These are phyloP conservation scores for Crepidodera aurea DNA, from an alignment of 2,888 invertebrate genomes.

Conservation along the genomic window DNA sequence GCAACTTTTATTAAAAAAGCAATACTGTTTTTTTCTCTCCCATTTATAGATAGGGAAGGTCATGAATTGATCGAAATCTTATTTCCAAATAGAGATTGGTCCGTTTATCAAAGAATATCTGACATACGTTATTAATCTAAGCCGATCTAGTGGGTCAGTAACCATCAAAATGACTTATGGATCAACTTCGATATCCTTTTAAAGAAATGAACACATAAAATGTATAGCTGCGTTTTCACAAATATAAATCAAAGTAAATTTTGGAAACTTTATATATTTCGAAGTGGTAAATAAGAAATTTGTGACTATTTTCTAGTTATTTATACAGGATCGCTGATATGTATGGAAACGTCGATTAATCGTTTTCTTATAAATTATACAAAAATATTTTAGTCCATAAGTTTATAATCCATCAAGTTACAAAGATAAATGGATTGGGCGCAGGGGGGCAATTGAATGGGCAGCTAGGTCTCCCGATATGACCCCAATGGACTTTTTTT, in stretches of 20 bases:
- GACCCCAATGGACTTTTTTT: no score
- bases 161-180: conserved; percentile 25
- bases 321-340: no score
- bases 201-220: conserved; percentile 14
- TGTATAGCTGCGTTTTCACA: neutral
- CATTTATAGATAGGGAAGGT: neutral
- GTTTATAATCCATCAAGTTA: no score
- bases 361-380: neutral
- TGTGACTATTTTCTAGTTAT: neutral
- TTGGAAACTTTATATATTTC: neutral
- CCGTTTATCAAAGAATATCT: conserved; percentile 19
- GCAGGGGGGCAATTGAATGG: no score
- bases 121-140: conserved; percentile 23
- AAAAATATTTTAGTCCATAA: neutral
- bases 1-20: no score
- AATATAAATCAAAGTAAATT: conserved; percentile 14
- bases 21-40: neutral
- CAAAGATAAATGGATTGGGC: no score
- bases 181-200: conserved; percentile 23
- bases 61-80: conserved; percentile 5
- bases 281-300: conserved; percentile 4
- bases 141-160: conserved; percentile 10
- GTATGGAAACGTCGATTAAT: neutral
- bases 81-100: conserved; percentile 14
- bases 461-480: no score